phyloP scores from a whole-genome alignment of 2,888 invertebrate genomes.

The Drosophila borborema region DNA sequence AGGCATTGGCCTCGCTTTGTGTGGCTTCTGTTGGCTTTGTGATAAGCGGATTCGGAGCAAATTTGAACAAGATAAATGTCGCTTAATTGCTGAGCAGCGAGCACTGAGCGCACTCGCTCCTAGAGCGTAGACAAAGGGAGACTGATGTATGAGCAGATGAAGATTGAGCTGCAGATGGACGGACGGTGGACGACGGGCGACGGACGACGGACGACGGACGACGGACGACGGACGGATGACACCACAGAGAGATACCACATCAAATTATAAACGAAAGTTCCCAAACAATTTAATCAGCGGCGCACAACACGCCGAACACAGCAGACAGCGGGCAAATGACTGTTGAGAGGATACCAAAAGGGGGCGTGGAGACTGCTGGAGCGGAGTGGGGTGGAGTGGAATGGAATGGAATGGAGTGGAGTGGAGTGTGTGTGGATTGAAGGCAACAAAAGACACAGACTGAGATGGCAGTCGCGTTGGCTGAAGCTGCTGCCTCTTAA shows the following conservation, averaged over 20 bases:
- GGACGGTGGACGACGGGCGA: neutral
- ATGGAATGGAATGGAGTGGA: neutral
- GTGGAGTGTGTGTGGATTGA: slow-evolving; percentile 7
- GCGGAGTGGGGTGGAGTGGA: neutral
- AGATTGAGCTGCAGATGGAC: slow-evolving; percentile 18
- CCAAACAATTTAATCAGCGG: slow-evolving; percentile 75
- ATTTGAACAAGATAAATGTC: slow-evolving; percentile 75
- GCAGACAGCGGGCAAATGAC: slow-evolving; percentile 14
- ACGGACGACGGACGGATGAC: slow-evolving; percentile 21
- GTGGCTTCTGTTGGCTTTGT: slow-evolving; percentile 48
- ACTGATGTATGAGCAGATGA: slow-evolving; percentile 33
- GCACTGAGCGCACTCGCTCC: slow-evolving; percentile 24
- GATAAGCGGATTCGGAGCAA: slow-evolving; percentile 49
- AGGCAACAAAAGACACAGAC: slow-evolving; percentile 16
- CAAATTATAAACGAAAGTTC: slow-evolving; percentile 76
- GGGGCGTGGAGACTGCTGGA: neutral
- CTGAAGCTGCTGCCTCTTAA: slow-evolving; percentile 47
- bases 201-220: neutral
- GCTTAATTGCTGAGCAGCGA: slow-evolving; percentile 62
- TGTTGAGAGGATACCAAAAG: neutral
- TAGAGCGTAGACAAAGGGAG: slow-evolving; percentile 33
- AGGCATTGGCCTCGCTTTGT: slow-evolving; percentile 17
- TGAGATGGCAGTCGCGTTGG: slow-evolving; percentile 5
- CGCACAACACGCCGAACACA: slow-evolving; percentile 55
- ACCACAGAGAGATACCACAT: slow-evolving; percentile 55